These are phyloP conservation scores for Gryon sp. DNA, from an alignment of 1,140 invertebrate species.

Conservation along the genomic window DNA sequence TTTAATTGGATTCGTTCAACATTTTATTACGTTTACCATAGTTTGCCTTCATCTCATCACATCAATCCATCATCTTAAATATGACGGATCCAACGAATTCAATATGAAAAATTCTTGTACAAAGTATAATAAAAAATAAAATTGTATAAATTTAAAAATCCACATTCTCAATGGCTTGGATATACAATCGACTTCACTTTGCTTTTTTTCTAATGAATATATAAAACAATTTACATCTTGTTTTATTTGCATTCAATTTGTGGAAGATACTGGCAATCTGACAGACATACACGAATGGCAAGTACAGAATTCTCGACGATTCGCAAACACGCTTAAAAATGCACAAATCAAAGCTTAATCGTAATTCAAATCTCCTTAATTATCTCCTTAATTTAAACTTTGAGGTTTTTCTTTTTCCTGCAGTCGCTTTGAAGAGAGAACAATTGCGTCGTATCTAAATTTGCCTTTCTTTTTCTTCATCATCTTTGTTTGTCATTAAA, in stretches of 20 bases:
- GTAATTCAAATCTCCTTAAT: no score
- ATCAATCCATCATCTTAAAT: neutral
- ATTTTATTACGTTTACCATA: neutral
- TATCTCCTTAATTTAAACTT: no score
- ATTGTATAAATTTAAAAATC: constrained; percentile 24
- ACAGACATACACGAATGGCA: constrained; percentile 32
- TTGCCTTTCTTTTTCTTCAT: constrained; percentile 24
- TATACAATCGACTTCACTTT: constrained; percentile 5
- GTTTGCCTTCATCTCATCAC: neutral
- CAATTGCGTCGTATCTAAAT: constrained; percentile 27
- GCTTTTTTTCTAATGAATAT: constrained; percentile 1
- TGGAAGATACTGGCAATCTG: constrained; percentile 48
- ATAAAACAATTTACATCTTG: constrained; percentile 25
- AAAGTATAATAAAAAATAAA: constrained; percentile 24
- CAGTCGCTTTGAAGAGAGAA: constrained; percentile 4
- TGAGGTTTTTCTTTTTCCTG: no score
- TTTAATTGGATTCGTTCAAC: no score
- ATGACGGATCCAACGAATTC: neutral
- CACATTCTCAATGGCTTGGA: constrained; percentile 11
- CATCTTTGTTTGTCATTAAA: constrained; percentile 49
- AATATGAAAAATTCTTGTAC: no score
- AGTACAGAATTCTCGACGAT: constrained; percentile 36
- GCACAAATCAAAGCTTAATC: neutral
- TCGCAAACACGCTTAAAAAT: neutral
- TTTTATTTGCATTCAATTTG: constrained; percentile 21